Evolutionary conservation across 2,797 vertebrate genomes (phyloP), one percentile per base, ranked within the genome.

Genomic region (Rhinoraja longicauda): DNA sequence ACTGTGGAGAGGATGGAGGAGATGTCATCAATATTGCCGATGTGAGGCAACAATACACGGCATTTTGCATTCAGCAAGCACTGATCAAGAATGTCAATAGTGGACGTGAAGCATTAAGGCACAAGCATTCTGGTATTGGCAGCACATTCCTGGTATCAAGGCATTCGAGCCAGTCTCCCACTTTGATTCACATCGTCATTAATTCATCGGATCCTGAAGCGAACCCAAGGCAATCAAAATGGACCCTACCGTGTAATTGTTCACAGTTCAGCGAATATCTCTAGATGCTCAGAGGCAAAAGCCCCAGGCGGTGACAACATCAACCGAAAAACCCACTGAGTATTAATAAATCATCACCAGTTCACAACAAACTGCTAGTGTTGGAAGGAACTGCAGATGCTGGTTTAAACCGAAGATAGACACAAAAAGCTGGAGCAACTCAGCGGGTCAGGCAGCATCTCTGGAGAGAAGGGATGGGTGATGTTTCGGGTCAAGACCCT

Each of bases 151-250:
- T 45, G 32, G 36, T 2, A 67, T 24, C 24, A 45, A 2, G 39
- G 10, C 36, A 91, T 53, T 73, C 64, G 13, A 39, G 8, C 24
- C 36, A 73, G 24, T 29, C 39, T 26, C 90, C 90, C 64, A 53
- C 70, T 91, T 53, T 1, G 67, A 39, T 15, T 19, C 32, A 73
- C 32, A 73, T 73, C 67, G 53, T 91, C 4, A 53, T 36, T 73
- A 70, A 90, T 72, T 70, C 36, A 26, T 36, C 57, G 36, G 32
- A 39, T 72, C 67, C 12, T 45, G 64, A 90, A 9, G 36, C 0
- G 26, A 91, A 92, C 67, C 70, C 90, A 2, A 92, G 26, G 39
- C 39, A 53, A 73, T 92, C 67, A 92, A 75, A 73, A 57, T n/a
- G 26, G 36, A 75, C 39, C 36, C 67, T 17, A 9, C 90, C n/a